Evolutionary conservation across 2,888 invertebrate genomes (phyloP).

Genomic region (Leptinotarsa peninsularis): DNA sequence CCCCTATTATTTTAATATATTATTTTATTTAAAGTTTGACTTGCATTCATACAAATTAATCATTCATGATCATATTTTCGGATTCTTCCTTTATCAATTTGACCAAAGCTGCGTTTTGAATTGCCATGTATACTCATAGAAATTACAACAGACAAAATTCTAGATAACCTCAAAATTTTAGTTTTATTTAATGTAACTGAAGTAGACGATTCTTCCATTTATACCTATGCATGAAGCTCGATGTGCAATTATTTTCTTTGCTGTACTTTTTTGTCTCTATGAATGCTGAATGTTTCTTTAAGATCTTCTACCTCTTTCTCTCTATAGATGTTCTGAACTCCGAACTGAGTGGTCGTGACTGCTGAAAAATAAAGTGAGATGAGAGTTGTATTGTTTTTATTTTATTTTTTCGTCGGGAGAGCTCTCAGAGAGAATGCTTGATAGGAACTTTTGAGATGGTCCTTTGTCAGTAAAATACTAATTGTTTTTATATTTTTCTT

Average conservation of each 20-base stretch:
- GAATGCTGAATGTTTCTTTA: constrained; percentile 64
- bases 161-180: too few relatives aligned
- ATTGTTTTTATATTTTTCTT: constrained; percentile 71
- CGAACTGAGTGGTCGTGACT: constrained; percentile 65
- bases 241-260: constrained; percentile 25
- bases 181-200: background rate
- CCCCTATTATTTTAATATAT: too few relatives aligned
- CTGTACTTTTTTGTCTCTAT: constrained; percentile 30
- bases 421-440: constrained; percentile 66
- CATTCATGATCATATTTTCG: too few relatives aligned
- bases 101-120: too few relatives aligned
- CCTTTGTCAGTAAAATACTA: constrained; percentile 76
- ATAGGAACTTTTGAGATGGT: constrained; percentile 93
- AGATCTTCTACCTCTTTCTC: constrained; percentile 51
- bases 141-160: too few relatives aligned
- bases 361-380: constrained; percentile 38
- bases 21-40: too few relatives aligned
- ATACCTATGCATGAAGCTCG: constrained; percentile 18
- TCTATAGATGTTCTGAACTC: constrained; percentile 59
- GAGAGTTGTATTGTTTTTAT: constrained; percentile 39
- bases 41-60: too few relatives aligned
- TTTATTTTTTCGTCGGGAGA: constrained; percentile 50
- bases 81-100: too few relatives aligned
- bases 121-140: too few relatives aligned
- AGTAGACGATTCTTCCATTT: background rate